Evolutionary conservation across 2,888 invertebrate genomes (phyloP), one percentile per base, ranked within the genome.

Genomic region (Nysson spinosus): DNA sequence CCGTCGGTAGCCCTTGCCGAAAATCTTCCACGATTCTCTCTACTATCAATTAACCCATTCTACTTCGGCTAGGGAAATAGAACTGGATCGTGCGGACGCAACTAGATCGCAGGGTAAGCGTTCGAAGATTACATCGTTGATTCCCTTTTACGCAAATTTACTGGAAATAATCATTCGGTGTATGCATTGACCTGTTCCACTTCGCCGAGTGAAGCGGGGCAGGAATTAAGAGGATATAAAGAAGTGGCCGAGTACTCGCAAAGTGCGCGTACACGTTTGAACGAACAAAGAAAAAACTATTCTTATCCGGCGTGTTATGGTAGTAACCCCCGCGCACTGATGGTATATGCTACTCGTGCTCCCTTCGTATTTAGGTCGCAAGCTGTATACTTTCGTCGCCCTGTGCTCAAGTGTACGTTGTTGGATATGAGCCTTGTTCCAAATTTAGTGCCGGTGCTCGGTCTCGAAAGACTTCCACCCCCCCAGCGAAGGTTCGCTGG

Each of bases 291-390:
- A 65, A 47, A n/a, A 42, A 58, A 67, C 78, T 79, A 79, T 79
- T 79, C 80, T 67, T 40, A 71, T 67, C 58, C 28, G 47, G 22
- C 35, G 61, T 65, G 78, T 67, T 77, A 77, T 80, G 79, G 79
- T 77, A 78, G 54, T 51, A 77, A 72, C 76, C 74, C n/a, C 78
- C 68, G 66, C 58, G 28, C 24, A 24, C 28, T 51, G 30, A 39
- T 42, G 49, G 43, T 51, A 51, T 61, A 32, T 24, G 44, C 44
- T 46, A 47, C 61, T 50, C 68, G 56, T 56, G 24, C 39, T 72
- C 75, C 80, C 69, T 69, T 79, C 77, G 74, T 77, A 79, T 79
- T 80, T 79, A 75, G 78, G 78, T 79, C 78, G 80, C 76, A 66
- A 64, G 43, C 61, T 28, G 34, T 44, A 51, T 57, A 32, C 63